phyloP scores from a whole-genome alignment of 2,113 vertebrate genomes.

The Paratilapia polleni region DNA sequence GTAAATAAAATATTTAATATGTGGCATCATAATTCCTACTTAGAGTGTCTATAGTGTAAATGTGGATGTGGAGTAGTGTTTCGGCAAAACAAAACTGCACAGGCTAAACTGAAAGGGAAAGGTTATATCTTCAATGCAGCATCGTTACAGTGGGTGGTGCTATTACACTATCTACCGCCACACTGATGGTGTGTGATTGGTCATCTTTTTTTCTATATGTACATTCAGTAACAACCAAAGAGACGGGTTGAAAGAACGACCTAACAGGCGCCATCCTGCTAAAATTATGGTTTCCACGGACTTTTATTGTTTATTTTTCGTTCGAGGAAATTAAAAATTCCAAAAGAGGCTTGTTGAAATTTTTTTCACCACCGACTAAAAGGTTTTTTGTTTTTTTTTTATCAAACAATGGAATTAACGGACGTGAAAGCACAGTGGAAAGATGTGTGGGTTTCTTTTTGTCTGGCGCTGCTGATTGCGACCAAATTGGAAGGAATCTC shows the following conservation, averaged over 20 bases:
- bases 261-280: not conserved
- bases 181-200: not conserved
- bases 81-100: not conserved
- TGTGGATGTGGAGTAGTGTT: not conserved
- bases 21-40: not conserved
- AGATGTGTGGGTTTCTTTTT: constrained; percentile 43
- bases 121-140: not conserved
- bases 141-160: constrained; percentile 46
- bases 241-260: not conserved
- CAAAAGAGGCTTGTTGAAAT: accelerated
- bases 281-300: not conserved
- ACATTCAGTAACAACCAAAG: constrained; percentile 5
- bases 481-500: constrained; percentile 39
- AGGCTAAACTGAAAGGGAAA: not conserved
- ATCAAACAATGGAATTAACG: constrained; percentile 47
- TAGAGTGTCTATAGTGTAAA: not conserved
- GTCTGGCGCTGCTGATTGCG: constrained; percentile 48
- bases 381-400: too few species aligned
- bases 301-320: not conserved
- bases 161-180: constrained; percentile 38
- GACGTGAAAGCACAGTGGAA: constrained; percentile 26
- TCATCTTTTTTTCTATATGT: not conserved
- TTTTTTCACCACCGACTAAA: not conserved
- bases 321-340: not conserved
- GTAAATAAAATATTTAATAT: not conserved